A percentile compares a stretch with the other conserved stretches of the same genome.
These are phyloP conservation scores for Cydia fagiglandana DNA, from an alignment of 1,140 invertebrate species.

Conservation along the genomic window DNA sequence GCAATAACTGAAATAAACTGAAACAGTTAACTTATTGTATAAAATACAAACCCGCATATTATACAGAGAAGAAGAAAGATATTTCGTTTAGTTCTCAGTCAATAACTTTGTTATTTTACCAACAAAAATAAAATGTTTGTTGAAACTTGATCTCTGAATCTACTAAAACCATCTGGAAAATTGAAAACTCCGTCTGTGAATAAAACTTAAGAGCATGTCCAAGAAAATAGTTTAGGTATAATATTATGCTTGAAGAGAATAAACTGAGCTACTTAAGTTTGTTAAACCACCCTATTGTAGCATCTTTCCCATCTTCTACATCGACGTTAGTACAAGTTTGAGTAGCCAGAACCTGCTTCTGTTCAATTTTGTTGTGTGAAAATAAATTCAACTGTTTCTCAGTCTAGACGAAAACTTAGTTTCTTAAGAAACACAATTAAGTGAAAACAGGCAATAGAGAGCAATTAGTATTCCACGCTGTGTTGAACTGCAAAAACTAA, in stretches of 20 bases:
- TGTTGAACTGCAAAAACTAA: no score
- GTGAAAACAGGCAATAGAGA: background rate
- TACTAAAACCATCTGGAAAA: constrained; percentile 16
- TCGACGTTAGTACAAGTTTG: constrained; percentile 8
- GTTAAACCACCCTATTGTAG: constrained; percentile 9
- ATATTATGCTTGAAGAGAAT: constrained; percentile 9
- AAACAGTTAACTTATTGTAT: background rate
- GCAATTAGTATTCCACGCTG: background rate
- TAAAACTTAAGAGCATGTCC: constrained; percentile 10
- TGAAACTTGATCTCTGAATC: constrained; percentile 9
- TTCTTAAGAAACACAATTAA: background rate
- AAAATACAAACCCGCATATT: background rate
- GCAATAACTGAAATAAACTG: no score
- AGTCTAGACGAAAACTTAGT: background rate
- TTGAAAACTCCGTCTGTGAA: constrained; percentile 6
- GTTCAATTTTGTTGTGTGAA: background rate
- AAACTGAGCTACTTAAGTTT: constrained; percentile 4
- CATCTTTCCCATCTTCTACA: background rate
- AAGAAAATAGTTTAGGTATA: constrained; percentile 8
- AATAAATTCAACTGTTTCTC: background rate
- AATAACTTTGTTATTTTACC: background rate
- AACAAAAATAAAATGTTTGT: background rate
- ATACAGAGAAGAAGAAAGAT: background rate
- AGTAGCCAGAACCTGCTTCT: background rate
- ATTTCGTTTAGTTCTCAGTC: background rate